Evolutionary conservation across 2,888 invertebrate genomes (phyloP).

Genomic region (Carcina quercana): DNA sequence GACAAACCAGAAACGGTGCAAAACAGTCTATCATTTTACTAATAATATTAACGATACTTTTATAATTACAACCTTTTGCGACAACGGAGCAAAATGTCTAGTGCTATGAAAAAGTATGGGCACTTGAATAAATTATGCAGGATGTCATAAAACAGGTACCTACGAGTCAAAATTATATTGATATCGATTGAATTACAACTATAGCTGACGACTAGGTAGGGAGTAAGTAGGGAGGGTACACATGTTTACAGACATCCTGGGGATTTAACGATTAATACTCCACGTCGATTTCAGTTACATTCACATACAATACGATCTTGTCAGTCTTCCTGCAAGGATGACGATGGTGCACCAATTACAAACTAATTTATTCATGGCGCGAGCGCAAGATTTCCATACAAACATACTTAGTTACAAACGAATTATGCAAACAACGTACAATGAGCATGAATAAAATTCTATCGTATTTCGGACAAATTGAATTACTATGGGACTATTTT

Average conservation of each 20-base stretch:
- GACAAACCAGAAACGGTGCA: constrained; percentile 58
- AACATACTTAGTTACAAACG: constrained; percentile 14
- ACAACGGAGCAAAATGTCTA: constrained; percentile 67
- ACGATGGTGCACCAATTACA: constrained; percentile 26
- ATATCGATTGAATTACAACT: constrained; percentile 1
- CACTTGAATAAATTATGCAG: constrained; percentile 45
- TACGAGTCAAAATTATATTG: constrained; percentile 12
- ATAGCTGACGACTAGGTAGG: constrained; percentile 1
- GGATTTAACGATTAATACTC: constrained; percentile 31
- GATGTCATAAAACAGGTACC: constrained; percentile 44
- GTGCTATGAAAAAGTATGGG: constrained; percentile 54
- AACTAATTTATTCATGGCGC: constrained; percentile 27
- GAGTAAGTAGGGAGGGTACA: too few species aligned
- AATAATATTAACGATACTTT: constrained; percentile 59
- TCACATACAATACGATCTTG: constrained; percentile 31
- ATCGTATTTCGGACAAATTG: constrained; percentile 12
- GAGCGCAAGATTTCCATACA: constrained; percentile 17
- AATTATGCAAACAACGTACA: constrained; percentile 20
- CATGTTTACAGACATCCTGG: constrained; percentile 47
- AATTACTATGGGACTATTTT: constrained; percentile 7
- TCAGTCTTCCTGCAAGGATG: constrained; percentile 55
- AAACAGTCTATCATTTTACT: constrained; percentile 69
- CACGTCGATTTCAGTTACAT: constrained; percentile 40
- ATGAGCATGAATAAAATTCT: constrained; percentile 2
- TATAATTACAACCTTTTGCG: constrained; percentile 71